Base-by-base conservation (phyloP, 2,797 vertebrate species). In the Gymnopithys bicolor region DNA sequence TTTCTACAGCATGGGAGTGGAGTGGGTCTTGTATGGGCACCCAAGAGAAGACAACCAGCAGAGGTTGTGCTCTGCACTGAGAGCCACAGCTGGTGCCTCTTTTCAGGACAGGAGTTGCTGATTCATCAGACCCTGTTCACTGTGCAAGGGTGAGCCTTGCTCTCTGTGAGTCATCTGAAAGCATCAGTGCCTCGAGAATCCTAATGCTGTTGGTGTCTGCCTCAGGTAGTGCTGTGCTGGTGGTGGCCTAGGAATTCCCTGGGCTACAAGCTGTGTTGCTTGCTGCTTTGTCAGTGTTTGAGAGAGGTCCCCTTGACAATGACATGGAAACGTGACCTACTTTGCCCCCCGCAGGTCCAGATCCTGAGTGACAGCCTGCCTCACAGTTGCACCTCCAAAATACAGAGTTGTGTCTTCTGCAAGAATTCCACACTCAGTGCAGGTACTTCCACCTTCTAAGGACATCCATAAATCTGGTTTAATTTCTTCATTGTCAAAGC, bases 301-400 rank as follows among this genome's bases (percentile, higher is more conserved):
- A 53, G 56, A 84, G 69, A 70, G 51, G 6, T 81, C 41, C 45
- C 62, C 0, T 1, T 19, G 66, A 63, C 55, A 60, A 41, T 41
- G 67, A 62, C 17, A 27, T 30, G 48, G 66, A 77, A 88, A 73
- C 15, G 6, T 6, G 48, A 98, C 98, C 98, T 96, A 99, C 99
- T 99, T 99, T 93, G 99, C 99, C 28, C 99, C 99, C 4, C 99
- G 98, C 56, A 99, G 98, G 96, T 99, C 99, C 95, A 99, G 98
- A 92, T 99, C 99, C 35, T 98, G 97, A 46, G 99, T 99, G 92
- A 99, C 98, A 49, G 99, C 99, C 97, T 99, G 98, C 89, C 99
- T 98, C 93, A 99, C 98, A 14, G 99, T 98, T 46, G 98, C 98
- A 9, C 99, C 99, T 80, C 98, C 98, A 85, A 99, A 99, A 93